Evolutionary conservation across 1,140 invertebrate genomes (phyloP).

Genomic region (Plodia interpunctella): DNA sequence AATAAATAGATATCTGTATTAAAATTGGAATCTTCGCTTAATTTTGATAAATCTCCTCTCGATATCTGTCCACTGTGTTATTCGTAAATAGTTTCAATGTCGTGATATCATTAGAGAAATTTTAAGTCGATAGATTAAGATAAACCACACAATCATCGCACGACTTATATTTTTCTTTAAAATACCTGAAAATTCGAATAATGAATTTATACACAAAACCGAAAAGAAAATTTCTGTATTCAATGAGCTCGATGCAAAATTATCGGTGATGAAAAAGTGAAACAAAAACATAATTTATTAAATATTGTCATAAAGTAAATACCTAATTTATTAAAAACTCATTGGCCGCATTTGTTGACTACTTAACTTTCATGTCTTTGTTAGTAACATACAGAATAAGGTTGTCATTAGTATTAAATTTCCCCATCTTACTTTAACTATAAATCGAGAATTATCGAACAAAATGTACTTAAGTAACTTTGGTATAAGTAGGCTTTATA

Average conservation of each 20-base stretch:
- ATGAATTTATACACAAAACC: too few relatives aligned
- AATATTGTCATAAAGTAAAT: too few relatives aligned
- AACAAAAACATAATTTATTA: too few relatives aligned
- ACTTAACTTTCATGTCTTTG: not conserved
- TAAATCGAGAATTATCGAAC: constrained; percentile 62
- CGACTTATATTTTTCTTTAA: not conserved
- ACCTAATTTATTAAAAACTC: too few relatives aligned
- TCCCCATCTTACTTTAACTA: constrained; percentile 53
- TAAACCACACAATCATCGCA: constrained; percentile 17
- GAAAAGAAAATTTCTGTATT: too few relatives aligned
- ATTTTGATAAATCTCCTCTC: constrained; percentile 60
- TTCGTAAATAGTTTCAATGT: constrained; percentile 40
- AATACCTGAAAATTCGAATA: too few relatives aligned
- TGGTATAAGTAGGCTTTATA: constrained; percentile 73
- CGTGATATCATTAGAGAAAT: constrained; percentile 56
- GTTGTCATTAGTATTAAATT: constrained; percentile 60
- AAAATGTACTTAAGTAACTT: constrained; percentile 76
- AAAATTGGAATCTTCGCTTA: constrained; percentile 56
- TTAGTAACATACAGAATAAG: constrained; percentile 38
- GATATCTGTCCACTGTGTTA: constrained; percentile 65
- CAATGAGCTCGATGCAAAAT: too few relatives aligned
- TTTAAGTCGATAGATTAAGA: constrained; percentile 47
- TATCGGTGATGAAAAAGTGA: too few relatives aligned
- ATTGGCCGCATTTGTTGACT: not conserved
- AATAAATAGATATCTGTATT: constrained; percentile 62